Base-by-base conservation (phyloP, 2,797 vertebrate genomes). In the Lates japonicus region DNA sequence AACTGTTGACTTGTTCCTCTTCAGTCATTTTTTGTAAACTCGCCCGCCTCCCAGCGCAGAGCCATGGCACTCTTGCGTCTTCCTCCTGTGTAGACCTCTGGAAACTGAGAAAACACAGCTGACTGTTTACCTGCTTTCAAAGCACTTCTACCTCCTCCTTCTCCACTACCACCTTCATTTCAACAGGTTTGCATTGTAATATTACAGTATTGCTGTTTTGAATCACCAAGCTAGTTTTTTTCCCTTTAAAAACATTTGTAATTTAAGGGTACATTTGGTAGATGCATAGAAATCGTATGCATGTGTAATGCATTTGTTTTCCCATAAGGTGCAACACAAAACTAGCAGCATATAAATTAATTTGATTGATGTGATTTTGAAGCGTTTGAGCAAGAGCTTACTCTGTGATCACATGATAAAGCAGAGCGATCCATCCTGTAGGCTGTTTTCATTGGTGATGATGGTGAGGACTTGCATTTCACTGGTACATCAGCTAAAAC, bases 401-500 rank as follows among this genome's bases (percentile, higher is more conserved):
- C 96, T 92, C 93, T 94, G 88, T 95, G 93, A 82, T 96, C 95
- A 77, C 96, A 96, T 42, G 95, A 95, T 25, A 95, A 81, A 31
- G 90, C 79, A 22, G 95, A 94, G 20, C 94, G 95, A 70, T 96
- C 95, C 95, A 96, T 96, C 87, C 93, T 95, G 90, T 90, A 92
- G 25, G 90, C 71, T 7, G 91, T 94, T 88, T 95, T 96, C 95
- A 96, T 95, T 64, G 96, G 96, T 20, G 96, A 96, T 5, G 96
- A 96, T 63, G 96, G 96, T 33, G 96, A 96, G 3, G 95, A 96
- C 87, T 96, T 96, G 75, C 95, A 96, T 83, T 95, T 96, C 78
- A 94, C 61, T 67, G 94, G 95, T 37, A 92, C 78, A 60, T 94
- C 94, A 73, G 84, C 93, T 95, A 79, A 59, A 49, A 19, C 11